These are phyloP conservation scores for Corythoichthys intestinalis DNA, from an alignment of 2,113 vertebrate species.

Conservation along the genomic window DNA sequence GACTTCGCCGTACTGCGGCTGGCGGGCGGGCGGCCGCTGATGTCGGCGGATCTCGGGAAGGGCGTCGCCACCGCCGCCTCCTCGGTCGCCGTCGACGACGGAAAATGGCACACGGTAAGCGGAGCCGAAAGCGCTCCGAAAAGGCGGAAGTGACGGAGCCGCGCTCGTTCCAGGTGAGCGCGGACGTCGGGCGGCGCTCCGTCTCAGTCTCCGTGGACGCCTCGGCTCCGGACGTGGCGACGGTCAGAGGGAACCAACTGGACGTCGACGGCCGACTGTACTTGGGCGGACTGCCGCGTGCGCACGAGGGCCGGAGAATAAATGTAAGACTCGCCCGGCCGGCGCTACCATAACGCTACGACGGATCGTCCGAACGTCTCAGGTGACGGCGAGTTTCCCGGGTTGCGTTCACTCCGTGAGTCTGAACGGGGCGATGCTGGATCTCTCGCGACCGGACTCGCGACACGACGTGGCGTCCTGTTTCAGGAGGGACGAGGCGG, in stretches of 20 bases:
- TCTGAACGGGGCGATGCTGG: slow-evolving; percentile 74
- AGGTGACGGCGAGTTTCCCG: slow-evolving; percentile 84
- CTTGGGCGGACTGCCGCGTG: slow-evolving; percentile 81
- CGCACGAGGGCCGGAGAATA: slow-evolving; percentile 54
- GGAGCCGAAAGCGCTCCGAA: not conserved
- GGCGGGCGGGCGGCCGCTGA: slow-evolving; percentile 69
- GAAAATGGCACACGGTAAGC: slow-evolving; percentile 86
- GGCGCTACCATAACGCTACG: no score
- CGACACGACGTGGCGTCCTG: slow-evolving; percentile 75
- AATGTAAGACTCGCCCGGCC: slow-evolving; percentile 12
- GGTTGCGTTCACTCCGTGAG: slow-evolving; percentile 79
- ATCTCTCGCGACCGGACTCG: slow-evolving; percentile 60
- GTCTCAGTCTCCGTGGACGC: slow-evolving; percentile 66
- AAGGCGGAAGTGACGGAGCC: not conserved
- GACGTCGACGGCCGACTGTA: slow-evolving; percentile 84
- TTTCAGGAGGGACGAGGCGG: slow-evolving; percentile 76
- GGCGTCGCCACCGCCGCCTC: slow-evolving; percentile 76
- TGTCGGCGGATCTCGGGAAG: slow-evolving; percentile 87
- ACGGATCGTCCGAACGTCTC: not conserved
- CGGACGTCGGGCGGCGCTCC: slow-evolving; percentile 29
- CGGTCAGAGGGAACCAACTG: slow-evolving; percentile 78
- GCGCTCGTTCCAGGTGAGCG: slow-evolving; percentile 36
- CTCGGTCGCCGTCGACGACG: slow-evolving; percentile 75
- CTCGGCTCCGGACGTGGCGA: slow-evolving; percentile 52
- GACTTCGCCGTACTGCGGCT: slow-evolving; percentile 84